Base-by-base conservation (phyloP, 2,113 vertebrate species). In the Trogon surrucura region DNA sequence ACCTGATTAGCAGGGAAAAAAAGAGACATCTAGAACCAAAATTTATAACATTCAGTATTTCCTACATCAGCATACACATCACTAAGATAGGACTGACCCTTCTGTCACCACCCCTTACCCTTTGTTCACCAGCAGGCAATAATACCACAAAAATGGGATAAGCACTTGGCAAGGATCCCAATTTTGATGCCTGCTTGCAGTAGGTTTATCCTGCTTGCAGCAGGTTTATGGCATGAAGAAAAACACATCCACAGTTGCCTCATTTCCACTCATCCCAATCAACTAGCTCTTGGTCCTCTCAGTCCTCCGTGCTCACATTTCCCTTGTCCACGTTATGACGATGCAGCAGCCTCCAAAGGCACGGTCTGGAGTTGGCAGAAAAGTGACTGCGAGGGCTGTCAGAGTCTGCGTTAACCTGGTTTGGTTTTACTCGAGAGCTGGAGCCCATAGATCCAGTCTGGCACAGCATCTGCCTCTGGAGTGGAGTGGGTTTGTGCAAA, bases 1-100 rank as follows among this genome's bases (percentile, higher is more conserved):
- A 99, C 99, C 99, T 99, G 96, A 67, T 91, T 54, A 78, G 53
- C 41, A 93, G 71, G 91, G 79, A 93, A 88, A 73, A 36, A 41
- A 96, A 0, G 3, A 92, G 92, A 90, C 27, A 83, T 80, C 95
- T 89, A 97, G 80, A 88, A 80, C 2, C 74, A 64, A 17, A 86
- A 77, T 85, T 85, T 62, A 80, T 78, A 50, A 88, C 44, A 66
- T 84, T 93, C 50, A 57, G 73, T 73, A 94, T 64, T 80, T 92
- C 57, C 86, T 79, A 73, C 13, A 4, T 73, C 85, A 96, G 77
- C 91, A 92, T 16, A 95, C 54, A 94, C 70, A 94, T 93, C 80
- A 91, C 51, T 66, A 75, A 32, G 80, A 95, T 81, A 80, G 87
- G 53, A 82, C 54, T 82, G 65, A 83, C 75, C 57, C 78, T 78